Evolutionary conservation across 2,113 vertebrate genomes (phyloP).

Genomic region (Oreocharis arfaki): DNA sequence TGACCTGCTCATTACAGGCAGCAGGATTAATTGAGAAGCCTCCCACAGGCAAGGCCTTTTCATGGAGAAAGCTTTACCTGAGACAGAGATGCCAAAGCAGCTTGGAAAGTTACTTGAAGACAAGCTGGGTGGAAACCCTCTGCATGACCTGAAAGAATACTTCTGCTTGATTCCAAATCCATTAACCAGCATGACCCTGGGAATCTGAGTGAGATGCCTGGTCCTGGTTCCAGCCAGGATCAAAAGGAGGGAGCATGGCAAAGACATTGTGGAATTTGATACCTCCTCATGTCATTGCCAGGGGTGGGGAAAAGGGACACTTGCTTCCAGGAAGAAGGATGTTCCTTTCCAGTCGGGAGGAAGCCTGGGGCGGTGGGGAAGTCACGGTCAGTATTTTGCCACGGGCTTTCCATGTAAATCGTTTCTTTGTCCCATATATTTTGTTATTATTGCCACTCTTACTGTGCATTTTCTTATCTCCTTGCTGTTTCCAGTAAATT

Average conservation of each 20-base stretch:
- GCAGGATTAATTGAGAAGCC: neutral
- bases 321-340: neutral
- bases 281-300: neutral
- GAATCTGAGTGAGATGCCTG: neutral
- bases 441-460: neutral
- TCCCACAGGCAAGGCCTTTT: neutral
- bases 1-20: neutral
- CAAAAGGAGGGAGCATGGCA: neutral
- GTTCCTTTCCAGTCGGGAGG: neutral
- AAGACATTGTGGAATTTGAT: neutral
- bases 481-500: neutral
- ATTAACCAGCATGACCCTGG: neutral
- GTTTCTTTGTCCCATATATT: neutral
- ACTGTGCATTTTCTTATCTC: neutral
- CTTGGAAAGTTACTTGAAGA: neutral
- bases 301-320: neutral
- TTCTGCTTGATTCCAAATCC: neutral
- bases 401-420: accelerated
- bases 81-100: neutral
- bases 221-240: neutral
- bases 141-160: neutral
- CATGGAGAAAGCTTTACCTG: neutral
- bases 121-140: neutral
- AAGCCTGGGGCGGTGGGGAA: neutral
- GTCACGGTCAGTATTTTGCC: accelerated